phyloP scores from a whole-genome alignment of 1,140 invertebrate species.

The Drosophila chauvacae region DNA sequence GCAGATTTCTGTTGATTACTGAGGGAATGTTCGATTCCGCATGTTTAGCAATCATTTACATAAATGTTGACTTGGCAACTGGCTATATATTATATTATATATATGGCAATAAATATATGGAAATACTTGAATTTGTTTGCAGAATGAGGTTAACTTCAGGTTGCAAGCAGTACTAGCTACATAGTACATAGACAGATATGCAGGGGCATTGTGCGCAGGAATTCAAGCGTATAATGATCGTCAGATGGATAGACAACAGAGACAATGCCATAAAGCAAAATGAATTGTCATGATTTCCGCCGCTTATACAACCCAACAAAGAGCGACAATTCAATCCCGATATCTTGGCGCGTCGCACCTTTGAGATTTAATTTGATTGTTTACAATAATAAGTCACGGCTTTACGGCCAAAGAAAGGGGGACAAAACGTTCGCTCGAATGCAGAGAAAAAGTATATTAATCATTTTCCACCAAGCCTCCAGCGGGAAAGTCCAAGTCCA shows the following conservation, averaged over 20 bases:
- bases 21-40: conserved; percentile 14
- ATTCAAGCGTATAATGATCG: conserved; percentile 70
- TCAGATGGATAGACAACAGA: conserved; percentile 46
- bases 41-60: conserved; percentile 53
- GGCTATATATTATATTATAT: conserved; percentile 13
- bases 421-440: conserved; percentile 22
- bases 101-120: conserved; percentile 33
- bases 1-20: conserved; percentile 40
- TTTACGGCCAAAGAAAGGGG: conserved; percentile 47
- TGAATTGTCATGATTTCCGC: conserved; percentile 77
- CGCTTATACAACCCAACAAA: conserved; percentile 62
- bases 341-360: conserved; percentile 52
- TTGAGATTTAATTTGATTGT: conserved; percentile 54
- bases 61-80: conserved; percentile 53
- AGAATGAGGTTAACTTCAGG: conserved; percentile 51
- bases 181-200: conserved; percentile 10
- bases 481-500: conserved; percentile 42
- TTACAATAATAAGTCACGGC: conserved; percentile 72
- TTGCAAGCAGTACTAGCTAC: conserved; percentile 11
- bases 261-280: conserved; percentile 74
- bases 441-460: conserved; percentile 52
- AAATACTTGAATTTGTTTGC: conserved; percentile 46
- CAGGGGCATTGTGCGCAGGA: conserved; percentile 45
- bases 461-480: conserved; percentile 37
- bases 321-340: conserved; percentile 54